Evolutionary conservation across 2,888 invertebrate species (phyloP), one percentile per base, ranked within the genome.

Genomic region (Amphipyra berbera): DNA sequence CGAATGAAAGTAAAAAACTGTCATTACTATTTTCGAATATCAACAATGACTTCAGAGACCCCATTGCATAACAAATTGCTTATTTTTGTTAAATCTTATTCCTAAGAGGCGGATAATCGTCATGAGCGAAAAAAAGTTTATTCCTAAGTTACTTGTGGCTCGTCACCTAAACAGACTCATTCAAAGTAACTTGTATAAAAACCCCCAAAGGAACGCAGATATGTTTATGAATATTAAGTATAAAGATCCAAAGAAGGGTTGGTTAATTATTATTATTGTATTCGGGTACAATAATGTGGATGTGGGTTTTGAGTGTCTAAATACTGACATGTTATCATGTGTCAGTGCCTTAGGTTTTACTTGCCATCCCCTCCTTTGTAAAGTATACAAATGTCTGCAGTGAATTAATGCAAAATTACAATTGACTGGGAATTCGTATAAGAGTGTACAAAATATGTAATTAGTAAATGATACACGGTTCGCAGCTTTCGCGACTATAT

Each of bases 51-150:
- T 63, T 75, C 52, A 61, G 68, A 67, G 63, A 73, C 56, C 63
- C 48, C 70, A 68, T 71, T 73, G 76, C 41, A 64, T 69, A 77
- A 72, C 64, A 77, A 82, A 82, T 79, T 83, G 75, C 81, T 84
- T 82, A 84, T 75, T 81, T 82, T 84, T 82, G 79, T 81, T 88
- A 86, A 87, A 82, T 86, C 90, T 91, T 90, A 90, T 82, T 82
- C 81, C 90, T 91, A 92, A 86, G 89, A 92, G 92, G 92, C 92
- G 92, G 92, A 92, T 88, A 88, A 85, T 88, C 85, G 85, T 90
- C 88, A 85, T 90, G 91, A 90, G 90, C 91, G 87, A 87, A 86
- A 86, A 79, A 83, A 83, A 68, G 60, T 72, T 75, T 75, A 70
- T 50, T 65, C 66, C 63, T 78, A 79, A 75, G 68, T 70, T 75